Percentiles rank a stretch among this genome's conserved stretches.
phyloP scores from a whole-genome alignment of 1,140 invertebrate genomes.

The Drosophila navojoa region DNA sequence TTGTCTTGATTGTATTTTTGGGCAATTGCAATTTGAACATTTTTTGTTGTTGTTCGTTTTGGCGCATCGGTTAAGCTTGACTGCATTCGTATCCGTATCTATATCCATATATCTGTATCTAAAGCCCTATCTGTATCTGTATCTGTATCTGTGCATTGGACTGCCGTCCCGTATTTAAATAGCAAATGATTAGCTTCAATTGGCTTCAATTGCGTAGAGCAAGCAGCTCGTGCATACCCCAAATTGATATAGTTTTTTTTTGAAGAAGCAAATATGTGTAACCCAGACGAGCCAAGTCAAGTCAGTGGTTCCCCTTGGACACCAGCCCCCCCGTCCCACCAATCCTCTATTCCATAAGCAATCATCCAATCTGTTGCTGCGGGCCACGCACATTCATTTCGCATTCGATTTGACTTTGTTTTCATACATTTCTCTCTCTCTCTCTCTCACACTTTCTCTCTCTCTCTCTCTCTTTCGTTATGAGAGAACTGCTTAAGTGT shows the following conservation, averaged over 20 bases:
- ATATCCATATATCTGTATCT: slow-evolving; percentile 13
- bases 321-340: not conserved
- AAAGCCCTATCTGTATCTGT: not conserved
- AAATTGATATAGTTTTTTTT: slow-evolving; percentile 48
- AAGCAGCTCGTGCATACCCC: slow-evolving; percentile 46
- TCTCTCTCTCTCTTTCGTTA: not conserved
- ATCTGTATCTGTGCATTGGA: slow-evolving; percentile 30
- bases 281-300: slow-evolving; percentile 1
- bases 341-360: too few relatives aligned
- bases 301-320: not conserved
- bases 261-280: slow-evolving; percentile 2
- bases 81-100: not conserved
- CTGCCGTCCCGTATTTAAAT: slow-evolving; percentile 73
- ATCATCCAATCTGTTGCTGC: not conserved
- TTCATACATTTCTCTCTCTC: slow-evolving; percentile 9
- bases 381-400: slow-evolving; percentile 60
- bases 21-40: slow-evolving; percentile 27
- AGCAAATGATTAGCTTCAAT: slow-evolving; percentile 78
- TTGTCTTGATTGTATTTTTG: slow-evolving; percentile 8
- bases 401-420: slow-evolving; percentile 50
- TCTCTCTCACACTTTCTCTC: too few relatives aligned
- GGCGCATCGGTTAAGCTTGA: slow-evolving; percentile 8
- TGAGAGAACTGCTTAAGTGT: slow-evolving; percentile 58
- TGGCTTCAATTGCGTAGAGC: slow-evolving; percentile 69
- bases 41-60: not conserved